These are phyloP conservation scores for Electrona antarctica DNA, from an alignment of 2,113 vertebrate genomes.

Conservation along the genomic window DNA sequence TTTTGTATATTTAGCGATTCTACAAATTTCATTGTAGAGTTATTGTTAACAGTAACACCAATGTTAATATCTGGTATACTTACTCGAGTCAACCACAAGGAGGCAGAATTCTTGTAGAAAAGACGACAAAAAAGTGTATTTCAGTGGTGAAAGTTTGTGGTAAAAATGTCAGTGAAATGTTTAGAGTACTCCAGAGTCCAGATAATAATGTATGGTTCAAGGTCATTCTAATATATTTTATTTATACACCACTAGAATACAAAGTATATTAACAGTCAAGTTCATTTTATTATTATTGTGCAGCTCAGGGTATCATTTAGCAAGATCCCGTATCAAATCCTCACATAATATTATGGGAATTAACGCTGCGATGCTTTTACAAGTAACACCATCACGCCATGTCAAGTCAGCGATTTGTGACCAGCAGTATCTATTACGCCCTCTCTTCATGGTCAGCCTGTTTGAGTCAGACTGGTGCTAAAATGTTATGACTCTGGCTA, in stretches of 20 bases:
- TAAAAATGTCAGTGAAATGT: neutral
- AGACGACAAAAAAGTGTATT: neutral
- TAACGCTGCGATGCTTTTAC: neutral
- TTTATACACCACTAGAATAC: no score
- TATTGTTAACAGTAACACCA: neutral
- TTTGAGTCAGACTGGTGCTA: neutral
- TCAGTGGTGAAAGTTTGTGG: neutral
- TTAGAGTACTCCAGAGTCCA: neutral
- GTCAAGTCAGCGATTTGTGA: constrained; percentile 3
- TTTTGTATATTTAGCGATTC: no score
- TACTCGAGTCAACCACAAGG: constrained; percentile 39
- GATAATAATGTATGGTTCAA: neutral
- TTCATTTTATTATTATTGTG: no score
- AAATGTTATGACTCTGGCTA: constrained; percentile 21
- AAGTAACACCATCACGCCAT: neutral
- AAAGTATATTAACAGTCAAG: no score
- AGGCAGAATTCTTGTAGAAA: constrained; percentile 39
- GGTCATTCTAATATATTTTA: no score
- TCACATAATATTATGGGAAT: no score
- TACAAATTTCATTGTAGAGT: no score
- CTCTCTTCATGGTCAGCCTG: neutral
- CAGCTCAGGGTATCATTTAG: no score
- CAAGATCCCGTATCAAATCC: no score
- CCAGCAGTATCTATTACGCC: neutral
- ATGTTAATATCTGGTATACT: neutral